Evolutionary conservation across 1,140 invertebrate genomes (phyloP).

Genomic region (Antheraea mylitta): DNA sequence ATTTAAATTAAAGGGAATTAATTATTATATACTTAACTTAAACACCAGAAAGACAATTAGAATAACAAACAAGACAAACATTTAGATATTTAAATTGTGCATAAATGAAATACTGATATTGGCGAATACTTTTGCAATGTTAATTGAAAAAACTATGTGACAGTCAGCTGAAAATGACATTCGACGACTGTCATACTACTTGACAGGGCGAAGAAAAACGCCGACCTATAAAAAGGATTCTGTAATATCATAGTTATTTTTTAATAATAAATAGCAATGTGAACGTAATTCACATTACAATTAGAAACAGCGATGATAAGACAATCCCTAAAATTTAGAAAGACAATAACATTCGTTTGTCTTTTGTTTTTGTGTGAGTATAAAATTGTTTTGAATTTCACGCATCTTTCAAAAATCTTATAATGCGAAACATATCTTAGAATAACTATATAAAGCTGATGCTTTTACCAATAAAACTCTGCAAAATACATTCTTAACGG

Average conservation of each 20-base stretch:
- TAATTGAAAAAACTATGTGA: not conserved
- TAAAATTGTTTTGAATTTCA: conserved; percentile 18
- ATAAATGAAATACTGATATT: conserved; percentile 3
- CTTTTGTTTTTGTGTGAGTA: conserved; percentile 60
- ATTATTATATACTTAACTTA: too few relatives aligned
- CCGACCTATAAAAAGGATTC: not conserved
- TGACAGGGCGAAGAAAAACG: not conserved
- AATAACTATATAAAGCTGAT: not conserved
- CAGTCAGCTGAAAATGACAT: conserved; percentile 24
- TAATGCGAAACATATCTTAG: too few relatives aligned
- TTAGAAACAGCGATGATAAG: conserved; percentile 67
- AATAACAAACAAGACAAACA: not conserved
- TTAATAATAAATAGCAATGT: conserved; percentile 41
- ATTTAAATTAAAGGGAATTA: too few relatives aligned
- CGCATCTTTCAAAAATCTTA: not conserved
- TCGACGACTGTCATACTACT: conserved; percentile 11
- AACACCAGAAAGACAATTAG: not conserved
- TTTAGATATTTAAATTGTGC: not conserved
- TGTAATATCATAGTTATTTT: not conserved
- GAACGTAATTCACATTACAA: conserved; percentile 31
- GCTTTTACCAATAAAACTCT: not conserved
- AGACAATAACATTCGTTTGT: conserved; percentile 55
- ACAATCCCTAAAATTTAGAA: conserved; percentile 66
- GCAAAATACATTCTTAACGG: not conserved
- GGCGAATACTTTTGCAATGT: not conserved